Evolutionary conservation across 2,113 vertebrate species (phyloP).

Genomic region (Ovibos moschatus): DNA sequence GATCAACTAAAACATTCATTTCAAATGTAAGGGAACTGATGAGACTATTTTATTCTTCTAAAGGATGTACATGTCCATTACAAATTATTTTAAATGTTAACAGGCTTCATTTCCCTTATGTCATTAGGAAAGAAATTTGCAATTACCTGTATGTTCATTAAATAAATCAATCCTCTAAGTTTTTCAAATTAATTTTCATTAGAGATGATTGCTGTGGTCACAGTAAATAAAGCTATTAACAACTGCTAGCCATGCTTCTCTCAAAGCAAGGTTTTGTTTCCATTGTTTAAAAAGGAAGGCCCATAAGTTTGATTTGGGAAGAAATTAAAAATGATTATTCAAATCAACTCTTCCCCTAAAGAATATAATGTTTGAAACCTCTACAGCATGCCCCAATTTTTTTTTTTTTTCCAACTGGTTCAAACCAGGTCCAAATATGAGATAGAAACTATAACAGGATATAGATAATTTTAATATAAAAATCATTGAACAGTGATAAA

Average conservation of each 20-base stretch:
- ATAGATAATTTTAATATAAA: background rate
- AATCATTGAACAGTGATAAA: background rate
- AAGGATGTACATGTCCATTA: constrained; percentile 57
- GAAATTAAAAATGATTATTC: background rate
- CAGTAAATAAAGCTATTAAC: constrained; percentile 43
- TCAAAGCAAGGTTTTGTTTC: background rate
- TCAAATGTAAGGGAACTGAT: background rate
- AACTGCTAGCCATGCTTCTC: background rate
- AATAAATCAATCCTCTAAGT: constrained; percentile 76
- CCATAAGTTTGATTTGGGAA: background rate
- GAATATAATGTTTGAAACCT: background rate
- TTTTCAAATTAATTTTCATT: constrained; percentile 78
- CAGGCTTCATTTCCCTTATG: constrained; percentile 72
- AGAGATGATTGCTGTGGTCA: constrained; percentile 70
- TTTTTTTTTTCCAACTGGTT: background rate
- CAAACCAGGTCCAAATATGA: background rate
- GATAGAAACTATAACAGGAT: background rate
- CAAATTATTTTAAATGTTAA: constrained; percentile 67
- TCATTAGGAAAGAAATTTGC: constrained; percentile 77
- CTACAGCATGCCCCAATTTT: background rate
- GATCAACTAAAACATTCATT: constrained; percentile 34
- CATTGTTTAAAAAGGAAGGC: background rate
- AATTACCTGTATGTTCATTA: constrained; percentile 77
- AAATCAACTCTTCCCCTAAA: background rate
- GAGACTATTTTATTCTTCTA: constrained; percentile 59